Percentiles rank a stretch among this genome's conserved stretches.
Evolutionary conservation across 2,113 vertebrate genomes (phyloP).

Genomic region (Gadus macrocephalus): DNA sequence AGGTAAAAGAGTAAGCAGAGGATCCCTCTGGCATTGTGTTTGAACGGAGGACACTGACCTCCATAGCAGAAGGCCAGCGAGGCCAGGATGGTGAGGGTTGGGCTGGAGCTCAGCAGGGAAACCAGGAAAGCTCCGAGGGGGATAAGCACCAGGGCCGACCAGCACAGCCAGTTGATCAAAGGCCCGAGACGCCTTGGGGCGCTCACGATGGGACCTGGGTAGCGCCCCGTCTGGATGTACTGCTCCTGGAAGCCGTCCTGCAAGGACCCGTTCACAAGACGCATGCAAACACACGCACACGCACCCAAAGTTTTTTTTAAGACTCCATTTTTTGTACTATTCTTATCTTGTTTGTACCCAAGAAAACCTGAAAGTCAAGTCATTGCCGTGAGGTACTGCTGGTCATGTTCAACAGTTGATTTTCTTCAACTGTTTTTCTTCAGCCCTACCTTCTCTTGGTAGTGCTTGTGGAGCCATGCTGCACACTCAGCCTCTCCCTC

Average conservation of each 20-base stretch:
- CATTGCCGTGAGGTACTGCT: no score
- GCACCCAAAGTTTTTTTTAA: no score
- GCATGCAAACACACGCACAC: neutral
- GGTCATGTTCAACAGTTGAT: no score
- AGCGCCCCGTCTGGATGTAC: conserved; percentile 79
- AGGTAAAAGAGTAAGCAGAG: conserved; percentile 39
- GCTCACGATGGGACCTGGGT: conserved; percentile 71
- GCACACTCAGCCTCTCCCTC: conserved; percentile 84
- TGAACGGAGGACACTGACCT: conserved; percentile 73
- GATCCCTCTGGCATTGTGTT: neutral
- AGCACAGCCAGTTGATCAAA: conserved; percentile 90
- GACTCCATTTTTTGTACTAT: no score
- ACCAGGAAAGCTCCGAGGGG: conserved; percentile 79
- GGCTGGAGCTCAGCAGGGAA: conserved; percentile 80
- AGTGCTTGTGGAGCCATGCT: conserved; percentile 90
- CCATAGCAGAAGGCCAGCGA: conserved; percentile 78
- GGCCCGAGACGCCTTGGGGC: conserved; percentile 79
- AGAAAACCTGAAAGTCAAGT: no score
- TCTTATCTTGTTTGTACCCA: no score
- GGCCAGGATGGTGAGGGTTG: conserved; percentile 74
- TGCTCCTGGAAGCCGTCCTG: conserved; percentile 91
- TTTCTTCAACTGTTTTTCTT: no score
- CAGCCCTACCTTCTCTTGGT: conserved; percentile 89
- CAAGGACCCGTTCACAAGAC: neutral
- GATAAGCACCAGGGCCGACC: conserved; percentile 82